Conservation (phyloP, 2,113 vertebrate species). For the Coregonus clupeaformis region DNA sequence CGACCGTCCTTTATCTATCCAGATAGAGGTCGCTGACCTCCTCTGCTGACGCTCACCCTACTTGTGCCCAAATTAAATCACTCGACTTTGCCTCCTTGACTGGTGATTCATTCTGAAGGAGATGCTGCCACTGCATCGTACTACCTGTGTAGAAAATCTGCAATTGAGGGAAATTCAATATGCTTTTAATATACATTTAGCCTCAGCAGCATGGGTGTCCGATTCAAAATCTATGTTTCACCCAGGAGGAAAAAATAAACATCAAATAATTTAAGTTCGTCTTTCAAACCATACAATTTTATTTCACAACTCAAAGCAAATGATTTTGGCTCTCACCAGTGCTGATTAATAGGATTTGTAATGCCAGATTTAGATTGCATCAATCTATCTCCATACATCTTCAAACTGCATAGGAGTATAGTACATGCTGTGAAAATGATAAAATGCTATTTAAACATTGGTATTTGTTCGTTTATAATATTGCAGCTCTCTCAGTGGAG, state of each 20-base stretch:
- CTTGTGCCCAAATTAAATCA: conserved; percentile 44
- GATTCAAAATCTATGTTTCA: conserved; percentile 32
- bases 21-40: conserved; percentile 37
- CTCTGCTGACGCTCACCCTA: conserved; percentile 10
- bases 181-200: conserved; percentile 41
- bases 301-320: conserved; percentile 9
- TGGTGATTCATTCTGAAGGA: conserved; percentile 40
- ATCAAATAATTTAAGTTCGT: conserved; percentile 27
- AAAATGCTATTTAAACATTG: neutral
- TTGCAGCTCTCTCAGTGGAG: conserved; percentile 1
- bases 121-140: conserved; percentile 34
- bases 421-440: conserved; percentile 8
- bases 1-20: conserved; percentile 34
- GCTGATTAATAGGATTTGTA: conserved; percentile 33
- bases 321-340: conserved; percentile 8
- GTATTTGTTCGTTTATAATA: neutral
- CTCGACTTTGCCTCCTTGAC: conserved; percentile 37
- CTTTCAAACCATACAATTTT: conserved; percentile 24
- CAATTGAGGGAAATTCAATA: conserved; percentile 43
- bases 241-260: conserved; percentile 4
- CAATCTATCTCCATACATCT: conserved; percentile 23
- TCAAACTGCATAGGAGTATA: conserved; percentile 6
- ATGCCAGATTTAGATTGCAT: conserved; percentile 23
- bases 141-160: conserved; percentile 43
- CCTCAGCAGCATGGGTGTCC: conserved; percentile 22